Base-by-base conservation (phyloP, 92 coral and sea anemone genomes). In the Epizoanthus stellaris region DNA sequence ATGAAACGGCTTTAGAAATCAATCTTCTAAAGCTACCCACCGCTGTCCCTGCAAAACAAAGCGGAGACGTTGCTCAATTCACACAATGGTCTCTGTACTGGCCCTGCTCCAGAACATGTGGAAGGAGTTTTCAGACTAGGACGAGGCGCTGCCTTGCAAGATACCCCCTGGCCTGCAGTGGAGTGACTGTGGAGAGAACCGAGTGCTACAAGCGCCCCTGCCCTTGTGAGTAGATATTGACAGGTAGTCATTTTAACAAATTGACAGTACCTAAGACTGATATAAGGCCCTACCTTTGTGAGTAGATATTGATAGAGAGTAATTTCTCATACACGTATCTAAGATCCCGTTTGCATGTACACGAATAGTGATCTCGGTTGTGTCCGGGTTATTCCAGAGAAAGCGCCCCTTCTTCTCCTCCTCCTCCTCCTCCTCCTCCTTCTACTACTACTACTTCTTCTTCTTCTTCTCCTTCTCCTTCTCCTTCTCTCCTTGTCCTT, bases 171-270 rank as follows among this genome's bases (percentile, higher is more conserved):
- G 84, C 89, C 70, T 96, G 99, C 87, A 90, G 49, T 65, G 98
- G 96, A 21, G 57, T 89, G 13, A 83, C 90, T 16, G 72, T 84
- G 34, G 95, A 94, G 86, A 90, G 86, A 8, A 93, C 96, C 47
- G 95, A 94, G n/a, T 96, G 98, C 20, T 94, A 94, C 58, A 85
- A 85, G 67, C 89, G 92, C 20, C 96, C 98, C 8, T 96, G 99
- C 57, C 87, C 92, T 10, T 88, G 99, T 94, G 49, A 80, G 93
- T 73, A 42, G 13, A n/a, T 47, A 20, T 3, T 73, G 21, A 42
- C 60, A 59, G 15, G 25, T 23, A 4, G 21, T 4, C 2, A 49
- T 7, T 34, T 14, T 1, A n/a, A 76, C 17, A 14, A 36, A 20
- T 13, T 6, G 6, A 19, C 20, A 72, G 2, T 14, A 30, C 34